Conservation (phyloP, 2,888 invertebrate genomes). For the Cantharis rustica region DNA sequence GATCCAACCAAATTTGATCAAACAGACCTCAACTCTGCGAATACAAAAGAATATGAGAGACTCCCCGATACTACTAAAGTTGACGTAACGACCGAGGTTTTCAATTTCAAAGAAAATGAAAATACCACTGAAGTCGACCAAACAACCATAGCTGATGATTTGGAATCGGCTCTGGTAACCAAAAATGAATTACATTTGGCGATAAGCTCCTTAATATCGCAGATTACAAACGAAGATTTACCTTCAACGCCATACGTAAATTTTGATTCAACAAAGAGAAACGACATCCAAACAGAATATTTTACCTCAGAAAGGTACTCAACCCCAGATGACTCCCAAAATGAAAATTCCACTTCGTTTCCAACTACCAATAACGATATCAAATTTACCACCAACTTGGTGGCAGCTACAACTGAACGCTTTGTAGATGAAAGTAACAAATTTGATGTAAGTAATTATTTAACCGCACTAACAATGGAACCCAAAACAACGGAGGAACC, state of each 20-base stretch:
- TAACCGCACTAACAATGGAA: background rate
- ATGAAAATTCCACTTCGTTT: background rate
- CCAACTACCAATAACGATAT: background rate
- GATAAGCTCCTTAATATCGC: slow-evolving; percentile 45
- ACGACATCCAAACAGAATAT: background rate
- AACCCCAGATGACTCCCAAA: background rate
- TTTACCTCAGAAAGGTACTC: background rate
- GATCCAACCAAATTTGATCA: background rate
- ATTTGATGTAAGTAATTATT: slow-evolving; percentile 5
- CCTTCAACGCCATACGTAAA: slow-evolving; percentile 35
- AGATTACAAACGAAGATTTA: slow-evolving; percentile 37
- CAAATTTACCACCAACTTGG: background rate
- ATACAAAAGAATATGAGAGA: background rate
- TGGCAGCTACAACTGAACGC: background rate
- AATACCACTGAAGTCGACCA: background rate
- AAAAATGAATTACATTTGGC: slow-evolving; percentile 37
- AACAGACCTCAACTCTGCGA: background rate
- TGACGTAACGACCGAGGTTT: background rate
- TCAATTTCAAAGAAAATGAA: background rate
- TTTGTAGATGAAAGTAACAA: slow-evolving; percentile 7
- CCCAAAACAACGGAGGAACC: slow-evolving; percentile 4
- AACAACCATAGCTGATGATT: background rate
- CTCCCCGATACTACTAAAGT: background rate
- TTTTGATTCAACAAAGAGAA: slow-evolving; percentile 19
- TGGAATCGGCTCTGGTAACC: slow-evolving; percentile 14